Base-by-base conservation (phyloP, 2,888 invertebrate genomes). In the Ophonus ardosiacus region DNA sequence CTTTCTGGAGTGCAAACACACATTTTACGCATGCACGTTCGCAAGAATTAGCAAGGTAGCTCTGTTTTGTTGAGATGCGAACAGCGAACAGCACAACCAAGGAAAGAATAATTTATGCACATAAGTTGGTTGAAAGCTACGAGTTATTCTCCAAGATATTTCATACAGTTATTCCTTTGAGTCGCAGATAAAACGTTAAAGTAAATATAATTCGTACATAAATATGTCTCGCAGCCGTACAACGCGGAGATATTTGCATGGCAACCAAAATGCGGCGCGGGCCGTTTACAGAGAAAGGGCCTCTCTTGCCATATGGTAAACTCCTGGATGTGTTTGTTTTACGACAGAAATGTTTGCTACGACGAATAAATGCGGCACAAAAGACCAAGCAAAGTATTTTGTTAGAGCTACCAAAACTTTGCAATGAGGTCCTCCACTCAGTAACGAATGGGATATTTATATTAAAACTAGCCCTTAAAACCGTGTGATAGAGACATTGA, bases 121-220 rank as follows among this genome's bases (percentile, higher is more conserved):
- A 84, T 78, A 84, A 78, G 84, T 84, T 84, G 61, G 78, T 17
- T 63, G 65, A 78, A 78, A 76, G 83, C 83, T 76, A 76, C 83
- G 57, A 74, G 76, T 83, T 83, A 83, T 83, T 83, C 61, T 83
- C 74, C 78, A 78, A 78, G 84, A 84, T 84, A 84, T 84, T 84
- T 83, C 83, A 84, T 84, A 84, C 63, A 84, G 84, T 84, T 84
- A 74, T 84, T 84, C 84, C 84, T 84, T 78, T 84, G 84, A 84
- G 84, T 84, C 84, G 63, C 84, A 84, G 84, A 84, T 84, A 84
- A 84, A 84, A 84, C 84, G 84, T 78, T 84, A 78, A 84, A 84
- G 84, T 84, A 84, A 84, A 84, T 78, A 84, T 84, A 84, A 84
- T 84, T 84, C 84, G 38, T 84, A 84, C 84, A 84, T 84, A 84